Evolutionary conservation across 2,113 vertebrate species (phyloP).

Genomic region (Onychorhynchus coronatus): DNA sequence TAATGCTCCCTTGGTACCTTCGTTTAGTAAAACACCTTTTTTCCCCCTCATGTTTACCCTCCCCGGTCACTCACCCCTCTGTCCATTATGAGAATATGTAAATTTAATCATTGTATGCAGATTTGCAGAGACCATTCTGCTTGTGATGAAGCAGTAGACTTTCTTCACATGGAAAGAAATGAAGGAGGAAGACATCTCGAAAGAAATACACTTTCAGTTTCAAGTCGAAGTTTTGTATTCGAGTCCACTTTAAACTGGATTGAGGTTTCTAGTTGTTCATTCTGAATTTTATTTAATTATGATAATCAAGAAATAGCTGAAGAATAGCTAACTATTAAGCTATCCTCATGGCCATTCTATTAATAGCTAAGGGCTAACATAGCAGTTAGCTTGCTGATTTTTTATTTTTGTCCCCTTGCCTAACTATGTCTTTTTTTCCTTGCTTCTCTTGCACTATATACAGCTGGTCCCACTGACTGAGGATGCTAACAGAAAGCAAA

Average conservation of each 20-base stretch:
- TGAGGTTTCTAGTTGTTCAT: background rate
- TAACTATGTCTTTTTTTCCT: background rate
- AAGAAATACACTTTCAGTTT: background rate
- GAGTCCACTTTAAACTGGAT: background rate
- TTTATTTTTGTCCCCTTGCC: background rate
- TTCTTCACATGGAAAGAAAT: background rate
- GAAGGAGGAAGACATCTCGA: background rate
- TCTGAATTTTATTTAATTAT: slow-evolving; percentile 28
- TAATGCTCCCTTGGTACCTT: background rate
- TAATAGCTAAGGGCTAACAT: background rate
- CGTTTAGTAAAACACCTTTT: background rate
- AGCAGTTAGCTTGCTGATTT: background rate
- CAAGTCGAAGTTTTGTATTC: background rate
- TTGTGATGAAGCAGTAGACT: background rate
- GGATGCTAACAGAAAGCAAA: background rate
- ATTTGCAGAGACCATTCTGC: background rate
- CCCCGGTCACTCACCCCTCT: fast-evolving
- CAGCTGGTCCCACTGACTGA: background rate
- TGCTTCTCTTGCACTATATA: background rate
- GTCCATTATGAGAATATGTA: background rate
- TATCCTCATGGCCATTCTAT: background rate
- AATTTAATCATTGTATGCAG: background rate
- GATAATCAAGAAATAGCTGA: slow-evolving; percentile 8
- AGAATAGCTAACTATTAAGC: background rate
- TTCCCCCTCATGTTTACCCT: fast-evolving